Percentiles rank a stretch among this genome's conserved stretches.
Evolutionary conservation across 2,113 vertebrate genomes (phyloP).

Genomic region (Lichenostomus cassidix): DNA sequence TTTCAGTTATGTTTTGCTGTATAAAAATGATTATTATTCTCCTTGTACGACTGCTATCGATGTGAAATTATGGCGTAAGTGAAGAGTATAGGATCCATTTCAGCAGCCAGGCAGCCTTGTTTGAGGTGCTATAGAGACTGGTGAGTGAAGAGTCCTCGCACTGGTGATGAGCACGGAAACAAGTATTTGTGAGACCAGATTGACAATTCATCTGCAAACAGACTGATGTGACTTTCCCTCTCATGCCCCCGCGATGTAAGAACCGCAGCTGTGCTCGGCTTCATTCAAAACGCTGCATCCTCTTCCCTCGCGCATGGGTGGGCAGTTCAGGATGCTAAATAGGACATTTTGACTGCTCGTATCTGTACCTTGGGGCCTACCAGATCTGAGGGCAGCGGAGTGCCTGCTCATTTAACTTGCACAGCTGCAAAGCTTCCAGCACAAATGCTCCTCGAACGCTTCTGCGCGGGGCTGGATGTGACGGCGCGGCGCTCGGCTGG

Average conservation of each 20-base stretch:
- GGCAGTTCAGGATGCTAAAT: slow-evolving; percentile 23
- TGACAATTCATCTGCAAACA: slow-evolving; percentile 23
- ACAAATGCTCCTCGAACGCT: neutral
- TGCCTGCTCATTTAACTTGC: slow-evolving; percentile 31
- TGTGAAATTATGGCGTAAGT: neutral
- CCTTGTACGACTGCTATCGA: rapidly evolving
- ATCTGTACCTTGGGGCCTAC: slow-evolving; percentile 27
- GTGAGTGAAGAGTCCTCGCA: neutral
- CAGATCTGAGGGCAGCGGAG: slow-evolving; percentile 22
- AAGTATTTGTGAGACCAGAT: neutral
- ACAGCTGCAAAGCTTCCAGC: slow-evolving; percentile 25
- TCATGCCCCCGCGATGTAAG: neutral
- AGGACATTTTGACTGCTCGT: slow-evolving; percentile 16
- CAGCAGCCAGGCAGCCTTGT: neutral
- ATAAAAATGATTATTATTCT: neutral
- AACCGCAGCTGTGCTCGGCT: neutral
- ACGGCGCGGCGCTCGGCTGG: neutral
- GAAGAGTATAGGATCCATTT: slow-evolving; percentile 1
- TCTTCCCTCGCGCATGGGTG: neutral
- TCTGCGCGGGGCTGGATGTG: neutral
- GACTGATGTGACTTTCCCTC: neutral
- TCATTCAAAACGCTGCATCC: neutral
- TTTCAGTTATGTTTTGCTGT: neutral
- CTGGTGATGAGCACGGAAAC: neutral
- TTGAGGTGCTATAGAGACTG: neutral